phyloP scores from a whole-genome alignment of 2,888 invertebrate genomes.

The Hypsopygia costalis region DNA sequence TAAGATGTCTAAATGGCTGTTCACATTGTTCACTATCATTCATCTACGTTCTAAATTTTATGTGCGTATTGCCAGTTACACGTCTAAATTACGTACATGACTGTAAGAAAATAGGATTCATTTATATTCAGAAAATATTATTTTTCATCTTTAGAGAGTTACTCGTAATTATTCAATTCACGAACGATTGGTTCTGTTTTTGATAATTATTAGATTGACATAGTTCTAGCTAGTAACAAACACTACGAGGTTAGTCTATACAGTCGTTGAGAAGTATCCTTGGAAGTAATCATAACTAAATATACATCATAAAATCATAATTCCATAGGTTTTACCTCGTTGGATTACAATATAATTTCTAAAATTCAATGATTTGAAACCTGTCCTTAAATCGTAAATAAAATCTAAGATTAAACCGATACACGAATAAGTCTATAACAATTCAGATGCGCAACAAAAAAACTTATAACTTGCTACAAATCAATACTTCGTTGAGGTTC shows the following conservation, averaged over 20 bases:
- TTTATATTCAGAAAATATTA: slow-evolving; percentile 72
- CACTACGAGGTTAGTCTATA: slow-evolving; percentile 64
- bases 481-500: slow-evolving; percentile 59
- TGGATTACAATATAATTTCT: slow-evolving; percentile 38
- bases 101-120: slow-evolving; percentile 76
- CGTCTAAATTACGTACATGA: slow-evolving; percentile 63
- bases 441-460: slow-evolving; percentile 37
- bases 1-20: slow-evolving; percentile 23
- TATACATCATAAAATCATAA: slow-evolving; percentile 34
- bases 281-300: slow-evolving; percentile 41
- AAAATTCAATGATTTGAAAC: slow-evolving; percentile 69
- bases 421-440: slow-evolving; percentile 33
- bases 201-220: slow-evolving; percentile 47
- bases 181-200: slow-evolving; percentile 60
- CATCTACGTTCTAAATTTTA: slow-evolving; percentile 45
- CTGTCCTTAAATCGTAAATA: slow-evolving; percentile 44
- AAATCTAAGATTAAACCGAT: slow-evolving; percentile 46
- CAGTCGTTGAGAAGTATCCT: slow-evolving; percentile 56
- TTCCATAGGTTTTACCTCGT: slow-evolving; percentile 47
- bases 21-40: slow-evolving; percentile 33
- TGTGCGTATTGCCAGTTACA: slow-evolving; percentile 72
- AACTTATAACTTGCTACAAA: slow-evolving; percentile 40
- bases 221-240: slow-evolving; percentile 60
- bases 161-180: slow-evolving; percentile 59
- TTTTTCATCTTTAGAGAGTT: slow-evolving; percentile 53